Evolutionary conservation across 1,140 invertebrate species (phyloP).

Genomic region (Eubasilissa regina): DNA sequence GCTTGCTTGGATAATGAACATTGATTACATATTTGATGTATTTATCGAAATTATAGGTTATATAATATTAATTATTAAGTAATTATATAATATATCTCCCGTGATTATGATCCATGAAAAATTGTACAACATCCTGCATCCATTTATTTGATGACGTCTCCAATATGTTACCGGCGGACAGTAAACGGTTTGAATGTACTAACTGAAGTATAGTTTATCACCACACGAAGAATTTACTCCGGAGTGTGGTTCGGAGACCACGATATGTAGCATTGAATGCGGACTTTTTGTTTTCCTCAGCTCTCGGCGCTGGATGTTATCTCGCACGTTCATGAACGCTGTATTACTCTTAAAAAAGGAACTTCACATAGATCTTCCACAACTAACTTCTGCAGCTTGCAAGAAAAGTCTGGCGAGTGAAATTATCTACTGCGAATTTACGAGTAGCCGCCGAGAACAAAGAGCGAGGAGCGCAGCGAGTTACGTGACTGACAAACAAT

Average conservation of each 20-base stretch:
- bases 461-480: not conserved
- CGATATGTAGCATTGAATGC: slow-evolving; percentile 45
- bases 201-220: slow-evolving; percentile 6
- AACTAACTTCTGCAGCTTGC: slow-evolving; percentile 38
- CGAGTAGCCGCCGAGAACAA: slow-evolving; percentile 19
- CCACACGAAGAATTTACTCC: slow-evolving; percentile 8
- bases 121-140: no score
- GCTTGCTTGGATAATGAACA: no score
- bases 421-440: slow-evolving; percentile 31
- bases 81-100: no score
- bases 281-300: slow-evolving; percentile 36
- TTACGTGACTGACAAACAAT: slow-evolving; percentile 6
- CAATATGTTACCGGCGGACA: not conserved
- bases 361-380: slow-evolving; percentile 33
- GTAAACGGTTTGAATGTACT: slow-evolving; percentile 5
- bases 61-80: no score
- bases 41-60: no score
- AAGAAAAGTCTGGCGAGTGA: slow-evolving; percentile 27
- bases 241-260: not conserved
- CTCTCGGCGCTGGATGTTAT: slow-evolving; percentile 40
- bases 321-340: slow-evolving; percentile 50
- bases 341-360: slow-evolving; percentile 54
- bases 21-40: no score
- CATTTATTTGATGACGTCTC: no score
- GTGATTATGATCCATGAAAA: no score